Evolutionary conservation across 2,797 vertebrate species (phyloP).

Genomic region (Furcifer pardalis): DNA sequence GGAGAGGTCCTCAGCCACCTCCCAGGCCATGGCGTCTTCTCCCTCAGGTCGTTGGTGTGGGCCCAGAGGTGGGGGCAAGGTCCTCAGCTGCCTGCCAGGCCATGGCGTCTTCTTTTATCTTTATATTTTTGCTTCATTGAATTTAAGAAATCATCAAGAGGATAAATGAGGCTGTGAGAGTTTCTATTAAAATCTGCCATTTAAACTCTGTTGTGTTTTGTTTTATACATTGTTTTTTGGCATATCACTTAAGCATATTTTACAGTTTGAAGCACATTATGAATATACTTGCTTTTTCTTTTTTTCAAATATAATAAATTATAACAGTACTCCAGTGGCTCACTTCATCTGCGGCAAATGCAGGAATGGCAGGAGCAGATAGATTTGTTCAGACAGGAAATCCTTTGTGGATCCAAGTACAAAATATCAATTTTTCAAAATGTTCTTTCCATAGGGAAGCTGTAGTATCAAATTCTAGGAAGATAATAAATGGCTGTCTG

Average conservation of each 20-base stretch:
- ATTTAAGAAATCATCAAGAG: neutral
- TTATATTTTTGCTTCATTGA: neutral
- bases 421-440: conserved; percentile 17
- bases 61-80: too few species aligned
- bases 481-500: neutral
- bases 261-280: conserved; percentile 24
- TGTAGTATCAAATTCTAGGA: neutral
- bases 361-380: neutral
- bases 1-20: too few species aligned
- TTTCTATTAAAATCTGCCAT: neutral
- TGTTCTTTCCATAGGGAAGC: neutral
- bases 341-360: conserved; percentile 30
- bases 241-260: conserved; percentile 37
- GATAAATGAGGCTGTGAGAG: neutral
- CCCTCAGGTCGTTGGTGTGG: too few species aligned
- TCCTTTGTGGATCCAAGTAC: conserved; percentile 27
- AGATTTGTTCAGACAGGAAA: conserved; percentile 10
- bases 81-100: too few species aligned
- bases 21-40: too few species aligned
- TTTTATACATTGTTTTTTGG: neutral
- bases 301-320: conserved; percentile 39
- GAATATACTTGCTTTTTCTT: conserved; percentile 36
- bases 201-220: neutral
- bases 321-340: conserved; percentile 23
- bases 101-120: too few species aligned